phyloP scores from a whole-genome alignment of 2,113 vertebrate genomes.

The Syrrhaptes paradoxus region DNA sequence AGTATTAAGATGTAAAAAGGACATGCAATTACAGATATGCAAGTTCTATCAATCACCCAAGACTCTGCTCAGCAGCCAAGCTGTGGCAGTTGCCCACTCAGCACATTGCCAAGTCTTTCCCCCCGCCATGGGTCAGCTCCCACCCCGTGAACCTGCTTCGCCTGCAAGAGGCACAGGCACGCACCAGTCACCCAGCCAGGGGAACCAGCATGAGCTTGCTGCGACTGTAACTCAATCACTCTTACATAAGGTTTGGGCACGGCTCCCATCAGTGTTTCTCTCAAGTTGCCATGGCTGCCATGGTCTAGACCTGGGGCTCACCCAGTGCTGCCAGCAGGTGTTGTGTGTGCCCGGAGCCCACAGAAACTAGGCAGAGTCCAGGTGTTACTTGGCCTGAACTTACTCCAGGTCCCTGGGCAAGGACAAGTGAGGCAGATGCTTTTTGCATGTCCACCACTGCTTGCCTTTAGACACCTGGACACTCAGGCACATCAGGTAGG shows the following conservation, averaged over 20 bases:
- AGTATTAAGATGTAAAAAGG: not conserved
- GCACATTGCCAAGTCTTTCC: not conserved
- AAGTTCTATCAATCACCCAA: accelerated
- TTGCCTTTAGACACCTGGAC: not conserved
- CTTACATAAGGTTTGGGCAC: not conserved
- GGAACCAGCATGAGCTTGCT: not conserved
- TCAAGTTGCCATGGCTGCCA: not conserved
- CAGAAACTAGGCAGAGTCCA: not conserved
- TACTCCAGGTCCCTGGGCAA: not conserved
- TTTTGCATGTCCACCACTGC: accelerated
- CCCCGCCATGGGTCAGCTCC: not conserved
- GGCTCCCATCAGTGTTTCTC: not conserved
- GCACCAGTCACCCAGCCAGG: not conserved
- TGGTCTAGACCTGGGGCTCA: not conserved
- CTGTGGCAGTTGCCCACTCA: not conserved
- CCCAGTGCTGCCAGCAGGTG: not conserved
- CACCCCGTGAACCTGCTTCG: not conserved
- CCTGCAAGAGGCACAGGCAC: not conserved
- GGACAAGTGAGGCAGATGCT: not conserved
- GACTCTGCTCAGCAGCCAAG: not conserved
- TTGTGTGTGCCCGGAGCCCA: not conserved
- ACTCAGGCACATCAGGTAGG: not conserved
- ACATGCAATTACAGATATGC: not conserved
- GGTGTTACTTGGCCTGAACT: not conserved
- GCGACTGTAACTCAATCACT: accelerated